Conservation (phyloP, 2,113 vertebrate species). For the Myiozetetes cayanensis region DNA sequence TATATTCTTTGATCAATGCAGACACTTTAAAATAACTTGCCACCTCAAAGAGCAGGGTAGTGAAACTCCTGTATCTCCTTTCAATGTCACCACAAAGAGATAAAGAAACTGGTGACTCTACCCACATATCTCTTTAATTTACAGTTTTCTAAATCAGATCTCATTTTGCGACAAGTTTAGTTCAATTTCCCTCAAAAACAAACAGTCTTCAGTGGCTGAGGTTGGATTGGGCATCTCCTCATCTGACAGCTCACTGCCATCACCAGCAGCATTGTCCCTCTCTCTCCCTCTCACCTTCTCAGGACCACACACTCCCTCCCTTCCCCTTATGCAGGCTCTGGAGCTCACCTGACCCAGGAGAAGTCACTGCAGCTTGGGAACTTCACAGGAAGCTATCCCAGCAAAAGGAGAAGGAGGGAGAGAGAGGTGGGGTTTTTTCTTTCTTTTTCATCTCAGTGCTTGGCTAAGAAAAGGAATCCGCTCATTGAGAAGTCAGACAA, state of each 20-base stretch:
- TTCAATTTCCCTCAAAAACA: background rate
- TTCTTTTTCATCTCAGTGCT: background rate
- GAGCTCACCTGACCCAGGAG: background rate
- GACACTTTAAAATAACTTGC: conserved; percentile 4
- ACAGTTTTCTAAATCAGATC: background rate
- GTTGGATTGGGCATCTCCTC: background rate
- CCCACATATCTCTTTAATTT: background rate
- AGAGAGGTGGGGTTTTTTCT: background rate
- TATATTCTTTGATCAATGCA: conserved; percentile 24
- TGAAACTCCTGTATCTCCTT: conserved; percentile 7
- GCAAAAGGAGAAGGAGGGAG: background rate
- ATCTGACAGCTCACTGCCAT: background rate
- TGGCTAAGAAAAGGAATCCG: background rate
- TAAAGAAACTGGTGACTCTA: background rate
- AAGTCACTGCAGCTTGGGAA: background rate
- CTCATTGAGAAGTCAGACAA: background rate
- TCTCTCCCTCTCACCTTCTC: background rate
- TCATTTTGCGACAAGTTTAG: background rate
- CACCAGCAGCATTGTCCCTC: background rate
- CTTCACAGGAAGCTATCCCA: background rate
- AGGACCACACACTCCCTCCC: background rate
- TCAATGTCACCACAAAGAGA: background rate
- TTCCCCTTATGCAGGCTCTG: background rate
- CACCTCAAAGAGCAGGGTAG: background rate
- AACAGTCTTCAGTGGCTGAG: background rate